These are phyloP conservation scores for Procambarus virginalis DNA, from an alignment of 1,140 invertebrate species.

Conservation along the genomic window DNA sequence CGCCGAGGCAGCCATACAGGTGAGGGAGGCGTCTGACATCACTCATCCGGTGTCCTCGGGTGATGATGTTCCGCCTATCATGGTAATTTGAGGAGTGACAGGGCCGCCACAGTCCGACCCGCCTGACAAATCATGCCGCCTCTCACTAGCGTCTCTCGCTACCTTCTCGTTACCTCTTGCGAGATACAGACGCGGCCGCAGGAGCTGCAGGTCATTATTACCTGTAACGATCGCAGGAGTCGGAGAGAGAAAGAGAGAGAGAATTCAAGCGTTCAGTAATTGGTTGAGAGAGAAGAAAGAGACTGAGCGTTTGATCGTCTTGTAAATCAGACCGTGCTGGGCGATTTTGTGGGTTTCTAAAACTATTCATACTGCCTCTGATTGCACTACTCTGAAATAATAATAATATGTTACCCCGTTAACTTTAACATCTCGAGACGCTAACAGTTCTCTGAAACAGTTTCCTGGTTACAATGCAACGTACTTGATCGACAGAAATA, in stretches of 20 bases:
- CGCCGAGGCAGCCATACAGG: not conserved
- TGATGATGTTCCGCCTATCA: slow-evolving; percentile 48
- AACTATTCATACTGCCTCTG: too few species aligned
- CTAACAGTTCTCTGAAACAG: not conserved
- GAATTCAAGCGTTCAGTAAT: not conserved
- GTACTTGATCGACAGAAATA: not conserved
- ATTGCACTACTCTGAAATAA: too few species aligned
- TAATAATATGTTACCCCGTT: not conserved
- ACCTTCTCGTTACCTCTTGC: not conserved
- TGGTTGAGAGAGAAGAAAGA: not conserved
- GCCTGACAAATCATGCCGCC: slow-evolving; percentile 49
- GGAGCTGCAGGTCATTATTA: not conserved
- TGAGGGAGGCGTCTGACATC: slow-evolving; percentile 24
- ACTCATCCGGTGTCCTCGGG: slow-evolving; percentile 28
- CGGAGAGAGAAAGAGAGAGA: not conserved
- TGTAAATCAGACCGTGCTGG: too few species aligned
- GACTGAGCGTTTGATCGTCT: not conserved
- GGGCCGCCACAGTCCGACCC: slow-evolving; percentile 1
- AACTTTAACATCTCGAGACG: not conserved
- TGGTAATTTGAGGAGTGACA: slow-evolving; percentile 39
- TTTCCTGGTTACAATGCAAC: not conserved
- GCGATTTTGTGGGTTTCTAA: too few species aligned
- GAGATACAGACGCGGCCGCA: slow-evolving; percentile 7
- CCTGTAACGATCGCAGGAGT: not conserved
- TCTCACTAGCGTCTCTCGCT: not conserved